Conservation (phyloP, 2,888 invertebrate genomes). For the Arctia plantaginis region DNA sequence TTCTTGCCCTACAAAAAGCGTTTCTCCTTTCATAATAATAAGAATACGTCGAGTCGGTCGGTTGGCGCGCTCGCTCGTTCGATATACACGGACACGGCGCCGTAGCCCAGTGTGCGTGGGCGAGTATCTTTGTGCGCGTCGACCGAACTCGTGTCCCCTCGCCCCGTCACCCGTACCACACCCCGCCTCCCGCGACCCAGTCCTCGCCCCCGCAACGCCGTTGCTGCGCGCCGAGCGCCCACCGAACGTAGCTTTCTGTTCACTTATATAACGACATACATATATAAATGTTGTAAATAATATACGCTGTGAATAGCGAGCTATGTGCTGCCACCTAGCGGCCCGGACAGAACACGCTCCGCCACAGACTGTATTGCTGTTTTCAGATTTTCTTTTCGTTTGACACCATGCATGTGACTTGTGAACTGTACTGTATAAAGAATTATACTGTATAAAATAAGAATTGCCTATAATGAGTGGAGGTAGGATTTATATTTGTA, state of each 20-base stretch:
- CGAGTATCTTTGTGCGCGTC: slow-evolving; percentile 53
- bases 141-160: slow-evolving; percentile 40
- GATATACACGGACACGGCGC: slow-evolving; percentile 76
- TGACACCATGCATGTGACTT: slow-evolving; percentile 64
- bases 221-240: slow-evolving; percentile 50
- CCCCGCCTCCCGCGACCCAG: slow-evolving; percentile 45
- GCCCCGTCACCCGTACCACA: slow-evolving; percentile 41
- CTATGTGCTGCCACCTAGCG: slow-evolving; percentile 86
- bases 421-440: slow-evolving; percentile 18
- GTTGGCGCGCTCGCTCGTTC: slow-evolving; percentile 82
- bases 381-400: slow-evolving; percentile 72
- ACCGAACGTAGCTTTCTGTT: slow-evolving; percentile 84
- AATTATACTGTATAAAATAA: slow-evolving; percentile 28
- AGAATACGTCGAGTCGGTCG: slow-evolving; percentile 87
- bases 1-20: slow-evolving; percentile 87
- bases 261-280: slow-evolving; percentile 84
- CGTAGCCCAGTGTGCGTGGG: slow-evolving; percentile 64
- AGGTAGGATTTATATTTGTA: slow-evolving; percentile 17
- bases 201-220: slow-evolving; percentile 31
- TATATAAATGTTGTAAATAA: slow-evolving; percentile 83
- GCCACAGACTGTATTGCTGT: slow-evolving; percentile 69
- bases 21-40: slow-evolving; percentile 87
- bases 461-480: slow-evolving; percentile 31
- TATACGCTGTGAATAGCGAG: slow-evolving; percentile 83
- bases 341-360: slow-evolving; percentile 66